Base-by-base conservation (phyloP, 2,797 vertebrate genomes). In the Garrulus glandarius region DNA sequence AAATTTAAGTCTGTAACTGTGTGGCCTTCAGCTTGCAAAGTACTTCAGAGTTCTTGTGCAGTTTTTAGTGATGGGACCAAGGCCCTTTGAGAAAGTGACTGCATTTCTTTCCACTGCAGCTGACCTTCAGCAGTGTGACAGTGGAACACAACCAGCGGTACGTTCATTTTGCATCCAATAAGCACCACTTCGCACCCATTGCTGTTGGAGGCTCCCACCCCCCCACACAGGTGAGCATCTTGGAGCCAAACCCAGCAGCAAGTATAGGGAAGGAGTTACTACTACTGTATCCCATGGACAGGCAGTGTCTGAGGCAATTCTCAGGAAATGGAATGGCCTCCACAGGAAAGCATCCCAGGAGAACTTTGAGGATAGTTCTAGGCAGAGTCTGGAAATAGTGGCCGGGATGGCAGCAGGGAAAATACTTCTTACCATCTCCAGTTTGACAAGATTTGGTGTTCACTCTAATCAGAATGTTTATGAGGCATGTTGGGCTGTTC, bases 61-160 rank as follows among this genome's bases (percentile, higher is more conserved):
- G 32, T 24, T 79, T 24, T 37, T 81, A 27, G 55, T 19, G 77
- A 52, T 37, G 59, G 43, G 43, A 34, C 14, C n/a, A 32, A 86
- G 37, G 49, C 39, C 26, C 34, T 70, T 10, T 63, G 55, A 63
- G 65, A 68, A 75, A 44, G 12, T 90, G 63, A 92, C 67, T 72
- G 37, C 5, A 1, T 89, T 82, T 95, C 63, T 91, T 76, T 88
- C 18, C 32, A 1, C 85, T 98, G 46, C 61, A 99, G 99, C 95
- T 99, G 24, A 98, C 98, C 90, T 98, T 99, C 95, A 94, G 98
- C 8, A 98, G 99, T 0, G 91, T 98, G 94, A 99, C 99, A 0
- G 93, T 99, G 78, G 97, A 97, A 21, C 95, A 3, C 55, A 97
- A 98, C 50, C 97, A 96, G 90, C 97, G 75, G 6, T 98, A 98